Evolutionary conservation across 2,113 vertebrate species (phyloP).

Genomic region (Fregata magnificens): DNA sequence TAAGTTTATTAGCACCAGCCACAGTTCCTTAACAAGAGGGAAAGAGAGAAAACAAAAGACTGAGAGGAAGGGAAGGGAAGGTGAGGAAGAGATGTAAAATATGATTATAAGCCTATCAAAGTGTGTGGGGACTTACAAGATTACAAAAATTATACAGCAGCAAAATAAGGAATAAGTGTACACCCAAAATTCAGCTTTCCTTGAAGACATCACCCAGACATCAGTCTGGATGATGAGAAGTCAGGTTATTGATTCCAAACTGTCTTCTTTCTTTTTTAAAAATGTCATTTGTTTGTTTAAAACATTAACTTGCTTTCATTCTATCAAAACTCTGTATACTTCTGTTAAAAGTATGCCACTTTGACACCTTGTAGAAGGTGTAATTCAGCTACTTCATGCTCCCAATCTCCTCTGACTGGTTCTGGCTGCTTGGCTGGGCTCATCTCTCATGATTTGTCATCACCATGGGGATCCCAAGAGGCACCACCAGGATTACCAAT

Average conservation of each 20-base stretch:
- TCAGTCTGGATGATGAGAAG: background rate
- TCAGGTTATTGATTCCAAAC: background rate
- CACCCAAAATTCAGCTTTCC: background rate
- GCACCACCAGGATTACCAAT: background rate
- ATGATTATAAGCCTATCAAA: background rate
- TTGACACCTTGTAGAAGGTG: background rate
- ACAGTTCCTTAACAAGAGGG: background rate
- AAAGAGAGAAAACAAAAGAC: background rate
- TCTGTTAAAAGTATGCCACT: background rate
- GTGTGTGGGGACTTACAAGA: background rate
- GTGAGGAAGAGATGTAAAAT: background rate
- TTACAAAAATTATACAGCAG: background rate
- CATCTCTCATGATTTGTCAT: background rate
- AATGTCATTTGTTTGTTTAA: background rate
- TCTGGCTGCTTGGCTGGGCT: background rate
- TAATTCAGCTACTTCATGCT: background rate
- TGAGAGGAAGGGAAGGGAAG: background rate
- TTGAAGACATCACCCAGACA: no score
- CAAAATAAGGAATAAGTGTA: background rate
- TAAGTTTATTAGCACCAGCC: background rate
- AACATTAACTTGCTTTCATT: background rate
- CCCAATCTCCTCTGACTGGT: background rate
- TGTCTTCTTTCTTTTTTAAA: background rate
- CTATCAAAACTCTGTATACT: background rate
- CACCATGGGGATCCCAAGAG: background rate